Evolutionary conservation across 2,888 invertebrate genomes (phyloP).

Genomic region (Xestia rhomboidea): DNA sequence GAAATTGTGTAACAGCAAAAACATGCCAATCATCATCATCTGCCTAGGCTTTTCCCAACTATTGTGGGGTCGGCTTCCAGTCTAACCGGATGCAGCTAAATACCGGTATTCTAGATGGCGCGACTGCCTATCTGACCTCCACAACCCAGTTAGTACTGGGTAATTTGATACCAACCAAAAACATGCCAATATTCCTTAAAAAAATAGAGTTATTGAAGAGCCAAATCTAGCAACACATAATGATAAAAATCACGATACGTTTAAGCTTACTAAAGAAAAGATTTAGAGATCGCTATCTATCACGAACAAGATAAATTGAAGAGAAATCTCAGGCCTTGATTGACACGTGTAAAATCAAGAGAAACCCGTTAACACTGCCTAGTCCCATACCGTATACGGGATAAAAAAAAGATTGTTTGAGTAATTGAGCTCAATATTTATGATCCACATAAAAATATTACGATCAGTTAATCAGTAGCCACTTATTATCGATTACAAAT

Average conservation of each 20-base stretch:
- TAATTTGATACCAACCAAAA: not conserved
- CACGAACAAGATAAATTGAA: slow-evolving; percentile 13
- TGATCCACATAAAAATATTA: slow-evolving; percentile 67
- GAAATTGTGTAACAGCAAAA: not conserved
- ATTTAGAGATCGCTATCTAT: not conserved
- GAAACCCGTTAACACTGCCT: slow-evolving; percentile 22
- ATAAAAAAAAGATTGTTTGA: slow-evolving; percentile 60
- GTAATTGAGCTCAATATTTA: slow-evolving; percentile 66
- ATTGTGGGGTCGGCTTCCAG: no score
- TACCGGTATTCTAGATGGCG: no score
- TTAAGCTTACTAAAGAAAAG: not conserved
- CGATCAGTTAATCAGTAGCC: slow-evolving; percentile 67
- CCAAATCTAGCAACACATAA: not conserved
- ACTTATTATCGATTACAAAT: slow-evolving; percentile 65
- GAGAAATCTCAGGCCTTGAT: slow-evolving; percentile 26
- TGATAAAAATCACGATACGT: not conserved
- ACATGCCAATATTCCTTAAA: not conserved
- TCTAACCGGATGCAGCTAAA: no score
- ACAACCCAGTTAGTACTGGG: no score
- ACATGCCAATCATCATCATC: not conserved
- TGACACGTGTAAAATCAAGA: slow-evolving; percentile 25
- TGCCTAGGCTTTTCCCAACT: no score
- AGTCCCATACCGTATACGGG: slow-evolving; percentile 26
- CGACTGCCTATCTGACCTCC: no score
- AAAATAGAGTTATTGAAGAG: not conserved